These are phyloP conservation scores for Acanthococcus lagerstroemiae DNA, from an alignment of 2,888 invertebrate species.

Conservation along the genomic window DNA sequence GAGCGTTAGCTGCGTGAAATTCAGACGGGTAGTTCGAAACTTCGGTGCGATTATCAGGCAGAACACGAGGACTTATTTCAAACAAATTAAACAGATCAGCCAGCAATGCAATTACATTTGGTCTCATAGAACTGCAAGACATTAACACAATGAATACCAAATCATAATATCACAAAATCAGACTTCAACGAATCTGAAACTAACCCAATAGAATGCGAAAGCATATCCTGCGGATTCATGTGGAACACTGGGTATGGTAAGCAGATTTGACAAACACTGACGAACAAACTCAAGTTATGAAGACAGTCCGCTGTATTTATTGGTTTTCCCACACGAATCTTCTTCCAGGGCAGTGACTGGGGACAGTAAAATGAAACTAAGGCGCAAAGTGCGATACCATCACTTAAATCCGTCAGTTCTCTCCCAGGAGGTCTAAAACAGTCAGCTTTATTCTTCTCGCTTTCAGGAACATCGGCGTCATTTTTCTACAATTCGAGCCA, in stretches of 20 bases:
- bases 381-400: slow-evolving; percentile 79
- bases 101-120: slow-evolving; percentile 80
- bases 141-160: no score
- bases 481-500: background rate
- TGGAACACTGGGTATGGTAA: slow-evolving; percentile 84
- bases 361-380: slow-evolving; percentile 87
- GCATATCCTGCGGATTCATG: slow-evolving; percentile 89
- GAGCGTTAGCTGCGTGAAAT: no score
- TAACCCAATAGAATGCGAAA: slow-evolving; percentile 40
- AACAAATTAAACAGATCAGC: slow-evolving; percentile 88
- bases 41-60: background rate
- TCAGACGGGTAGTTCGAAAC: no score
- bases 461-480: slow-evolving; percentile 3
- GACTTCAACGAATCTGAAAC: background rate
- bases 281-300: slow-evolving; percentile 79
- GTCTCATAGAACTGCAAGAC: slow-evolving; percentile 79
- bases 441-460: no score
- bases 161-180: no score
- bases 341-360: slow-evolving; percentile 61
- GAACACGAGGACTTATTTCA: slow-evolving; percentile 76
- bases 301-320: slow-evolving; percentile 79
- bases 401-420: slow-evolving; percentile 78
- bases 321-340: slow-evolving; percentile 50
- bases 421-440: slow-evolving; percentile 48
- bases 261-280: slow-evolving; percentile 73